Conservation (phyloP, 2,113 vertebrate species). For the Benitochromis conjunctus region DNA sequence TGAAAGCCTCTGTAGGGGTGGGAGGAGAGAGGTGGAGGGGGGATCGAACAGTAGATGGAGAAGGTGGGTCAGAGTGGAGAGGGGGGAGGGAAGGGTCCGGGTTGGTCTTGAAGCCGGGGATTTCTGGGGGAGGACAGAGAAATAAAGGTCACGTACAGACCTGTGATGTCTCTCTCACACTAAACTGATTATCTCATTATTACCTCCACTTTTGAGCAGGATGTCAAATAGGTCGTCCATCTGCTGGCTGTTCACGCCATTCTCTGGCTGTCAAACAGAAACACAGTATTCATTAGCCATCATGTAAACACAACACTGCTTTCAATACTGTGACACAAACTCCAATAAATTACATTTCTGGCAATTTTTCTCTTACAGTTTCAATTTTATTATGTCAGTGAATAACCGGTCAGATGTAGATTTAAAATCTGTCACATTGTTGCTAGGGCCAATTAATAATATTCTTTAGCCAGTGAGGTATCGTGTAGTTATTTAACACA, state of each 20-base stretch:
- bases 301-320: not conserved
- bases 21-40: constrained; percentile 57
- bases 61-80: constrained; percentile 64
- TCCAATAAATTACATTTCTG: not conserved
- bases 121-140: constrained; percentile 51
- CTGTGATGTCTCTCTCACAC: not conserved
- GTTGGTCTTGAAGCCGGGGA: constrained; percentile 71
- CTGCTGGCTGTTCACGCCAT: constrained; percentile 82
- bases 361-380: not conserved
- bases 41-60: constrained; percentile 49
- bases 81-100: constrained; percentile 72
- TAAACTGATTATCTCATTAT: not conserved
- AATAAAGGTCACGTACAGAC: not conserved
- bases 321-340: not conserved
- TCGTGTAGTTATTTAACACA: not conserved
- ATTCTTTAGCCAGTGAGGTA: not conserved
- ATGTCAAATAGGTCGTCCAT: constrained; percentile 96
- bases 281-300: not conserved
- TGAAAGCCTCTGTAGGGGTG: constrained; percentile 13
- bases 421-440: not conserved
- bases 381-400: not conserved
- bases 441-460: not conserved
- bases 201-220: constrained; percentile 93
- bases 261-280: constrained; percentile 72
- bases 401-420: not conserved